These are phyloP conservation scores for Trisateles emortualis DNA, from an alignment of 2,888 invertebrate genomes.

Conservation along the genomic window DNA sequence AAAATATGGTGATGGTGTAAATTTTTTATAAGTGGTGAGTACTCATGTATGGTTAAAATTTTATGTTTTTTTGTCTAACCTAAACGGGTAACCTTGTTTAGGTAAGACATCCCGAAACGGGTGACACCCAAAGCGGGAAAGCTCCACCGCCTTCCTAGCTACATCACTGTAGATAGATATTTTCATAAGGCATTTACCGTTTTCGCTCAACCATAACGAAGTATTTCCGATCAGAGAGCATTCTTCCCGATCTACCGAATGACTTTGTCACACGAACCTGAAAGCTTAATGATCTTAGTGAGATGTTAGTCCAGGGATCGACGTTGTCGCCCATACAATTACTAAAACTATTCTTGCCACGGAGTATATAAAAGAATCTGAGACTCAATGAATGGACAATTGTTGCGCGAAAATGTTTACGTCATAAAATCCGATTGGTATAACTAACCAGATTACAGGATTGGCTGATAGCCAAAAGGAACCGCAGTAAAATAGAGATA, in stretches of 20 bases:
- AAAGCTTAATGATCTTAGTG: conserved; percentile 8
- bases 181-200: not conserved
- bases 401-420: conserved; percentile 18
- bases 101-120: too few species aligned
- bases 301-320: not conserved
- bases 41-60: too few species aligned
- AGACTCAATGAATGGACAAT: not conserved
- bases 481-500: conserved; percentile 26
- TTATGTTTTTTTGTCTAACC: too few species aligned
- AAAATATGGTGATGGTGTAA: too few species aligned
- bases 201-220: not conserved
- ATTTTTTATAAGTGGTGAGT: too few species aligned
- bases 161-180: not conserved
- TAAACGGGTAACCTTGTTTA: too few species aligned
- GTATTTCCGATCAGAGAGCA: conserved; percentile 2
- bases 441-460: conserved; percentile 28
- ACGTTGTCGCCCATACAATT: not conserved
- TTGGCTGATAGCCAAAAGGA: conserved; percentile 41
- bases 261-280: conserved; percentile 6
- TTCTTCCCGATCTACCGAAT: not conserved
- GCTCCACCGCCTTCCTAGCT: not conserved
- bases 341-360: not conserved
- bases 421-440: conserved; percentile 29
- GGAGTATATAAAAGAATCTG: not conserved
- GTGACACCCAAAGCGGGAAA: not conserved